Evolutionary conservation across 2,888 invertebrate species (phyloP), one percentile per base, ranked within the genome.

Genomic region (Epirrhoe alternata): DNA sequence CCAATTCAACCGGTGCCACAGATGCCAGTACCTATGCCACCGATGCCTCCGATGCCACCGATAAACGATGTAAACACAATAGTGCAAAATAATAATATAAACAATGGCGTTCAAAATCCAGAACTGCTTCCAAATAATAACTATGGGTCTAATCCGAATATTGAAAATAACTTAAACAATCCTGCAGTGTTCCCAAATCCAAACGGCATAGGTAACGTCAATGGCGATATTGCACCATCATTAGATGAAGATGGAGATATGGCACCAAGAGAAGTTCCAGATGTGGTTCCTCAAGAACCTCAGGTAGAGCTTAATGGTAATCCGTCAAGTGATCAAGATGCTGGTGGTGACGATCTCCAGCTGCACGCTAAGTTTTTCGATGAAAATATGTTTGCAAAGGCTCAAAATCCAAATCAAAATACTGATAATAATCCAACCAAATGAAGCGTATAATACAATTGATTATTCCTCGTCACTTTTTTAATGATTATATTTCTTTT

Each of bases 351-450:
- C 7, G 24, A 24, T 24, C 31, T 14, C 6, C 16, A n/a, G 49
- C 49, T 49, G 17, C 14, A 33, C 33, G 10, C 47, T 49, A 33
- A 35, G 12, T 24, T 38, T n/a, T 56, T 56, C 14, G 50, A 59
- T 59, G 51, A 42, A 14, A 42, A 38, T 52, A 51, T 59, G 24
- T 57, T 57, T 47, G 8, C 6, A 7, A 10, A 12, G 6, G 49
- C 14, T 17, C 51, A 51, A 17, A 30, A 16, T 14, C 51, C 49
- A 47, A 14, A 14, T 12, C 38, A 6, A 5, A 5, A 14, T 6
- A 14, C 12, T 47, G 14, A 16, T 7, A 47, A 47, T 6, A 12
- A 42, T 42, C 12, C 12, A 42, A 24, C 24, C 24, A 24, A 24
- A 2, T 24, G 3, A 24, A 24, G 24, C 24, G 24, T 24, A 3